These are phyloP conservation scores for Bursaphelenchus okinawaensis DNA, from an alignment of 2,888 invertebrate genomes.

Conservation along the genomic window DNA sequence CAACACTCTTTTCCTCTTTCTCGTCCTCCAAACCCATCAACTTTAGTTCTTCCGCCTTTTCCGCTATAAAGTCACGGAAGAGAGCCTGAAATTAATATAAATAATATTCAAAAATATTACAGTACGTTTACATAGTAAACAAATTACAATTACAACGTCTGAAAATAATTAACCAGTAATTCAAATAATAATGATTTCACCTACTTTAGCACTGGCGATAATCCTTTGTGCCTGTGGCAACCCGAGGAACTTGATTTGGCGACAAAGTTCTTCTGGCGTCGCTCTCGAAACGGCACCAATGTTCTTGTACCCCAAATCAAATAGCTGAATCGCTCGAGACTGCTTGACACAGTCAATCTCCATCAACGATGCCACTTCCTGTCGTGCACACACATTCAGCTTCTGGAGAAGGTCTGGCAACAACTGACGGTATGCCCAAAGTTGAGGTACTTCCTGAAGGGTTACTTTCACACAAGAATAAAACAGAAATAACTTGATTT, in stretches of 20 bases:
- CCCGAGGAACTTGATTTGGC: slow-evolving; percentile 29
- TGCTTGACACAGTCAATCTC: slow-evolving; percentile 81
- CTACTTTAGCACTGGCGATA: slow-evolving; percentile 78
- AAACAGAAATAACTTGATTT: not conserved
- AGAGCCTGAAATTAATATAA: slow-evolving; percentile 27
- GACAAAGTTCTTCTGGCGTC: slow-evolving; percentile 63
- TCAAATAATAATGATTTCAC: not conserved
- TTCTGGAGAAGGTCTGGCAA: slow-evolving; percentile 68
- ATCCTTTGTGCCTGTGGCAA: slow-evolving; percentile 71
- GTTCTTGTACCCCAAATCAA: slow-evolving; percentile 72
- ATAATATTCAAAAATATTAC: not conserved
- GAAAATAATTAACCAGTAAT: not conserved
- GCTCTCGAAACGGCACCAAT: slow-evolving; percentile 60
- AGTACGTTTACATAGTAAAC: not conserved
- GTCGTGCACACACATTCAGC: slow-evolving; percentile 75
- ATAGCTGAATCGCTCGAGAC: slow-evolving; percentile 78
- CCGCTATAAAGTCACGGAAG: slow-evolving; percentile 43
- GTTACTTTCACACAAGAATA: not conserved
- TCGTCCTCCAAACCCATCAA: slow-evolving; percentile 29
- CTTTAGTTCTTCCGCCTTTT: slow-evolving; percentile 47
- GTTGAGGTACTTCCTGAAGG: slow-evolving; percentile 68
- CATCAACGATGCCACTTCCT: slow-evolving; percentile 75
- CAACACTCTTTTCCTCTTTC: slow-evolving; percentile 7
- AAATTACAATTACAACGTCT: not conserved
- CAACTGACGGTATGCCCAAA: slow-evolving; percentile 77